Base-by-base conservation (phyloP, 2,113 vertebrate species). In the Symphodus melops region DNA sequence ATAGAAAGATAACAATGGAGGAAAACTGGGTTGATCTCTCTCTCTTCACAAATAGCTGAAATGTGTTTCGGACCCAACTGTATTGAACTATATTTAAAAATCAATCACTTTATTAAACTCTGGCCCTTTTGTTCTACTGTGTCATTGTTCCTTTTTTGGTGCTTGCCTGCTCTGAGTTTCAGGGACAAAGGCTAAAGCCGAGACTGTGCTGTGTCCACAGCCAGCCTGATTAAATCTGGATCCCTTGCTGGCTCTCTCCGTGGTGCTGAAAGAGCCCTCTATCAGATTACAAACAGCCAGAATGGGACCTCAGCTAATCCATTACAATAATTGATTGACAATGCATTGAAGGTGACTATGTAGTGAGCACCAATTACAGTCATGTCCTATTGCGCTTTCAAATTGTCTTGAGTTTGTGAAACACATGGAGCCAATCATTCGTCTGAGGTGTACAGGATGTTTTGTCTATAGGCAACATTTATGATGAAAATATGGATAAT, bases 301-400 rank as follows among this genome's bases (percentile, higher is more conserved):
- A 95, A 96, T 94, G 95, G 94, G 94, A 96, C 95, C 94, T 95
- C 93, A 92, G 95, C 95, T 96, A 96, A 96, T 95, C 96, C 95
- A 96, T 97, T 97, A 95, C 95, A 96, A 95, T 95, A 95, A 98
- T 96, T 97, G 95, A 97, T 97, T 96, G 95, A 95, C 94, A 94
- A 92, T 93, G 92, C 93, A 94, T 94, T 96, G 94, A 84, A 84
- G 83, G 85, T 88, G 94, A 94, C 92, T 94, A 93, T 96, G 96
- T 95, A 93, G 95, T 95, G 95, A 96, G 94, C 95, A 96, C 94
- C 96, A 85, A 91, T 95, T 94, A 92, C 67, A 90, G 94, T 89
- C 92, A 90, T 93, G 95, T 94, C 92, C 91, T 93, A 73, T 78
- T 88, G 86, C 88, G 83, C 79, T 85, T 85, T 88, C 62, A 89